Evolutionary conservation across 2,797 vertebrate species (phyloP), one percentile per base, ranked within the genome.

Genomic region (Chanos chanos): DNA sequence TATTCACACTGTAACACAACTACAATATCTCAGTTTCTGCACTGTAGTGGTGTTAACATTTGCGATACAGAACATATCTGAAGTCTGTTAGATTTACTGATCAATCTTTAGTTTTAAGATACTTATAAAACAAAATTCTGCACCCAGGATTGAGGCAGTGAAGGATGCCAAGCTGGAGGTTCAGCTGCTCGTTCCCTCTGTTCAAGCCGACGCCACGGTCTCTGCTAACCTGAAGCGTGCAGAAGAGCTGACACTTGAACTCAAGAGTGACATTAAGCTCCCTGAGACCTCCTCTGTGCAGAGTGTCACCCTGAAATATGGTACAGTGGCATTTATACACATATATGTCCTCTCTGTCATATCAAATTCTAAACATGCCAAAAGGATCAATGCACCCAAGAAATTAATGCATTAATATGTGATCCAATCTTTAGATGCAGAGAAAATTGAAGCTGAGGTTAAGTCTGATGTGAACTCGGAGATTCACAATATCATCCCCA

Each of bases 371-470:
- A n/a, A n/a, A n/a, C n/a, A n/a, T n/a, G n/a, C n/a, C n/a, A n/a
- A n/a, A n/a, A n/a, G n/a, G n/a, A n/a, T n/a, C n/a, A n/a, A 54
- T 7, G 28, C 9, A 28, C 22, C 7, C 15, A 52, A 36, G 1
- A 7, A 30, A n/a, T 31, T 56, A 21, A 41, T 5, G 45, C 60
- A 4, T 70, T 43, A 53, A 30, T 43, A 31, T 2, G 7, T 27
- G 36, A 27, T 54, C 13, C 12, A 22, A 2, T 39, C 65, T 82
- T 84, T 77, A 99, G 96, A 93, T 74, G 66, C 74, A 52, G 88
- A 88, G 36, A 92, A 90, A 73, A 45, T 93, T 59, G 89, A 92
- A 65, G 72, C 91, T 47, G 85, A 89, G 43, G 86, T 94, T 83
- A 90, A 86, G 72, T 87, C 93, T 27, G 87, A 89, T 43, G 73